These are phyloP conservation scores for Rhopalosiphum maidis DNA, from an alignment of 1,140 invertebrate species.

Conservation along the genomic window DNA sequence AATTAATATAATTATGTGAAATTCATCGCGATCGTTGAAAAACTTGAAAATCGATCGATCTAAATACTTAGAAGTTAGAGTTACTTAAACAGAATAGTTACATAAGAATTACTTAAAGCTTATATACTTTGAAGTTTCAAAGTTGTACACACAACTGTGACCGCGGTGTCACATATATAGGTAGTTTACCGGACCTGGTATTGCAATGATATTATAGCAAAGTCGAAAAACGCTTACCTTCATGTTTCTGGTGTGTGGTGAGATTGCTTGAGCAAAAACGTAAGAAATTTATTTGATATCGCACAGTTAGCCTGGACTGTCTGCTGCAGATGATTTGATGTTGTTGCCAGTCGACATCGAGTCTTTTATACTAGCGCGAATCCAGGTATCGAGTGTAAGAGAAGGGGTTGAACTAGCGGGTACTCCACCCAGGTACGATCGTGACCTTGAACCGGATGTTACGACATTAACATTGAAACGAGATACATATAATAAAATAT, in stretches of 20 bases:
- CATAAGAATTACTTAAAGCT: not conserved
- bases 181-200: not conserved
- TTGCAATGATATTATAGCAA: not conserved
- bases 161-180: not conserved
- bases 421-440: not conserved
- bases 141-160: no score
- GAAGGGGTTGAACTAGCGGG: not conserved
- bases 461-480: not conserved
- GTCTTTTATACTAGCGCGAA: not conserved
- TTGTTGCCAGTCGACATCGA: not conserved
- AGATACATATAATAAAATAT: not conserved
- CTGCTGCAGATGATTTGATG: constrained; percentile 38
- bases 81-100: not conserved
- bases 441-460: not conserved
- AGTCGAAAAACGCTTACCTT: not conserved
- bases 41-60: no score
- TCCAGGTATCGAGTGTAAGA: not conserved
- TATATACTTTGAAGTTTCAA: not conserved
- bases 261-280: not conserved
- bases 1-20: no score
- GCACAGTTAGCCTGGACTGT: constrained; percentile 9
- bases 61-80: no score
- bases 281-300: not conserved
- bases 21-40: no score
- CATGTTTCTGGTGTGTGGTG: constrained; percentile 17